Conservation (phyloP, 2,888 invertebrate genomes). For the Zele albiditarsus region DNA sequence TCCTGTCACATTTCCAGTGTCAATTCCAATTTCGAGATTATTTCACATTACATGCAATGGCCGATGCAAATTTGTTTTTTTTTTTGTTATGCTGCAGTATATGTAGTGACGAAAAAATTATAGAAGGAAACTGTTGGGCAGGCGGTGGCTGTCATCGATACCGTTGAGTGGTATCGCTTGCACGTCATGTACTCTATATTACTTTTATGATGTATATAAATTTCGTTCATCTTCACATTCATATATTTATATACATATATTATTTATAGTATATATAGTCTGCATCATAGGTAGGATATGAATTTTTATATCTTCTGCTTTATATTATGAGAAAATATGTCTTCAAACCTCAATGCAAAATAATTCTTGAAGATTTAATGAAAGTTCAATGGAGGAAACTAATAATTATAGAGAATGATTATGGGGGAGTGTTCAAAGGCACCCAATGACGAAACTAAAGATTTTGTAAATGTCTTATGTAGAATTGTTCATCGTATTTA, state of each 20-base stretch:
- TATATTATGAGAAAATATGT: too few species aligned
- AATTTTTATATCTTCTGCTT: too few species aligned
- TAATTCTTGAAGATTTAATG: too few species aligned
- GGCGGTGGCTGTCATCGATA: slow-evolving; percentile 61
- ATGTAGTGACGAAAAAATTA: not conserved
- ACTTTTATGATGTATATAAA: slow-evolving; percentile 48
- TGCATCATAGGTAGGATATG: too few species aligned
- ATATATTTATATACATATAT: slow-evolving; percentile 30
- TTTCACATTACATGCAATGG: too few species aligned
- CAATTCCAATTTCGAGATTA: too few species aligned
- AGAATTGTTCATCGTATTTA: not conserved
- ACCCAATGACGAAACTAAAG: too few species aligned
- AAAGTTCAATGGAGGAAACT: too few species aligned
- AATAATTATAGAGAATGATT: too few species aligned
- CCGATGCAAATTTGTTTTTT: not conserved
- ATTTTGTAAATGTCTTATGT: not conserved
- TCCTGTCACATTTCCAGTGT: too few species aligned
- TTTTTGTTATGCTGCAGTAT: not conserved
- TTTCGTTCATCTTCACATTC: slow-evolving; percentile 50
- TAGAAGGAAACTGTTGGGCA: not conserved
- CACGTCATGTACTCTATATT: slow-evolving; percentile 56
- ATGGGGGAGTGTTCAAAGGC: too few species aligned
- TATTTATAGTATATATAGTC: not conserved
- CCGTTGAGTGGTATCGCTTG: slow-evolving; percentile 68
- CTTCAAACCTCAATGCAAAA: too few species aligned